These are phyloP conservation scores for Chymomyza fuscimana DNA, from an alignment of 2,888 invertebrate genomes.

Conservation along the genomic window DNA sequence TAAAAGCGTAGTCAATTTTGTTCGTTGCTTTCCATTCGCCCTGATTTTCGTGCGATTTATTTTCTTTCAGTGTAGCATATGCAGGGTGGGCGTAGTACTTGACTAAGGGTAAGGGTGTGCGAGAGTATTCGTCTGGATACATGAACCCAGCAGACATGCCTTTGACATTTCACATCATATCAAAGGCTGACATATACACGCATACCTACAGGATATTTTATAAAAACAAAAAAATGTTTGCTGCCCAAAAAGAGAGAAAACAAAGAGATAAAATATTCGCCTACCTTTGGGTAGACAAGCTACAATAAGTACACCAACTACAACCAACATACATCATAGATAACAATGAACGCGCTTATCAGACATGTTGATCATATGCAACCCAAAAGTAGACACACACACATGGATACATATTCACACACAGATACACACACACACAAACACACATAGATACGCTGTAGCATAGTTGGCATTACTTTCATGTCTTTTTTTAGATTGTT, in stretches of 20 bases:
- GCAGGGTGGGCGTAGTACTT: background rate
- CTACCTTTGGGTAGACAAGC: conserved; percentile 41
- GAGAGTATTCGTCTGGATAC: background rate
- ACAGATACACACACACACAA: conserved; percentile 3
- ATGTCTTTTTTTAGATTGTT: conserved; percentile 1
- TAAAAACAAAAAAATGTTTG: conserved; percentile 35
- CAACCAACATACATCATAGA: conserved; percentile 16
- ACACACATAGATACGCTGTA: background rate
- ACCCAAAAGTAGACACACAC: conserved; percentile 19
- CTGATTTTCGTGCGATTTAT: too few relatives aligned
- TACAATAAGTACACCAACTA: conserved; percentile 27
- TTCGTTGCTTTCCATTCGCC: too few relatives aligned
- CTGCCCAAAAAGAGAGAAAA: conserved; percentile 5
- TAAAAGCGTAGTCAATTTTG: too few relatives aligned
- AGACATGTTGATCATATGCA: conserved; percentile 40
- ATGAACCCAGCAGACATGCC: conserved; percentile 57
- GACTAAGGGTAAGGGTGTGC: background rate
- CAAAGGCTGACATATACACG: conserved; percentile 17
- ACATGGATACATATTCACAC: background rate
- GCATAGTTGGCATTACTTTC: conserved; percentile 6
- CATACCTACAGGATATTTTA: conserved; percentile 37
- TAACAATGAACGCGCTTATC: conserved; percentile 34
- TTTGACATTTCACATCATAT: conserved; percentile 66
- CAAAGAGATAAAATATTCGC: conserved; percentile 13
- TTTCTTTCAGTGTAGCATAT: background rate